Percentiles rank a stretch among this genome's conserved stretches.
phyloP scores from a whole-genome alignment of 1,140 invertebrate genomes.

The Calliphora vicina region DNA sequence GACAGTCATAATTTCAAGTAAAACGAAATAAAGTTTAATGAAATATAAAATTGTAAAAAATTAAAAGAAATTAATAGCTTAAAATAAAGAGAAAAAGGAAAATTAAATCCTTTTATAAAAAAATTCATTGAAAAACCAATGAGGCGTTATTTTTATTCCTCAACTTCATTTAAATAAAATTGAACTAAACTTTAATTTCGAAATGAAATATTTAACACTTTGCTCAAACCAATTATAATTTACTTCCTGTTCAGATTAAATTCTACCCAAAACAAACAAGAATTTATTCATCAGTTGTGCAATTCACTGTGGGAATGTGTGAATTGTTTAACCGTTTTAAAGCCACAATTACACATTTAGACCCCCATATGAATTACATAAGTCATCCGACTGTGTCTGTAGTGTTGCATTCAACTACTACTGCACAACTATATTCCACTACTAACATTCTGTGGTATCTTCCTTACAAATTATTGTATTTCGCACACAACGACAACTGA shows the following conservation, averaged over 20 bases:
- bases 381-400: background rate
- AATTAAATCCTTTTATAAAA: too few species aligned
- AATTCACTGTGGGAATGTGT: background rate
- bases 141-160: too few species aligned
- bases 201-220: background rate
- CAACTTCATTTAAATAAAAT: too few species aligned
- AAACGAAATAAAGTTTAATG: background rate
- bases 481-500: background rate
- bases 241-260: background rate
- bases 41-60: background rate
- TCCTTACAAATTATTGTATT: background rate
- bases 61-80: too few species aligned
- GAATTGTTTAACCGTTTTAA: background rate
- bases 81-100: too few species aligned
- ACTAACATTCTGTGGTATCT: background rate
- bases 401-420: background rate
- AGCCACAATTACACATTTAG: slow-evolving; percentile 1
- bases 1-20: background rate
- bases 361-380: background rate
- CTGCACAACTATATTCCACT: background rate
- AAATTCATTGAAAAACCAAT: too few species aligned
- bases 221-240: background rate
- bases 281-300: background rate
- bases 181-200: background rate
- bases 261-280: background rate